Evolutionary conservation across 2,888 invertebrate species (phyloP), one percentile per base, ranked within the genome.

Genomic region (Plagodis pulveraria): DNA sequence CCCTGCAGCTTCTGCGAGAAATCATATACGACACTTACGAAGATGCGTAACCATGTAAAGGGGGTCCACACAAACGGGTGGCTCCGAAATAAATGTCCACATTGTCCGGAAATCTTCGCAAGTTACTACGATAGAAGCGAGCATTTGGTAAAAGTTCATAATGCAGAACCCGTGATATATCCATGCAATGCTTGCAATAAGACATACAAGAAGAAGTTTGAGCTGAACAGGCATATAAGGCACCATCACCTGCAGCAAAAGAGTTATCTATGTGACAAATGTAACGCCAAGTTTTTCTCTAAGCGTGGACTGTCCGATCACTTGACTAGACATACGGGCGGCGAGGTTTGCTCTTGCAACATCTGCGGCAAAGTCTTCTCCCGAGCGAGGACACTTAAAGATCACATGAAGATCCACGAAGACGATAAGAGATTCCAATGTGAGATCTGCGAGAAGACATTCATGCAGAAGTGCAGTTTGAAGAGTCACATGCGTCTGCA

Each of bases 1-100:
- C 93, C 93, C 0, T 94, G 94, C 70, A 86, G 86, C 12, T 89
- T 80, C 46, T 94, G 94, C 67, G 91, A 89, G 0, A 94, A 94
- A 70, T 79, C 86, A 8, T 94, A 93, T 73, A 93, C 93, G 5
- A 91, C 94, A 0, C 68, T 91, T 0, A 89, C 86, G 0, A 92
- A 92, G 68, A 91, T 90, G 58, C 72, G 86, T 0, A 90, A 92
- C 50, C 92, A 92, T 63, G 88, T 90, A 9, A 91, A 89, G 56
- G 92, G 92, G 0, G 92, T 91, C 0, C 92, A 92, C 57, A 88
- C 82, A 0, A 87, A 90, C 0, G 93, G 91, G 0, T 94, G 84
- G 94, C 71, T 83, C 65, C 81, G 84, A 69, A 93, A 77, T 83
- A 94, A 88, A 71, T 94, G 87, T 22, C 89, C 89, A 0, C 89